Percentiles rank a stretch among this genome's conserved stretches.
Evolutionary conservation across 2,888 invertebrate genomes (phyloP).

Genomic region (Sipunculus nudus): DNA sequence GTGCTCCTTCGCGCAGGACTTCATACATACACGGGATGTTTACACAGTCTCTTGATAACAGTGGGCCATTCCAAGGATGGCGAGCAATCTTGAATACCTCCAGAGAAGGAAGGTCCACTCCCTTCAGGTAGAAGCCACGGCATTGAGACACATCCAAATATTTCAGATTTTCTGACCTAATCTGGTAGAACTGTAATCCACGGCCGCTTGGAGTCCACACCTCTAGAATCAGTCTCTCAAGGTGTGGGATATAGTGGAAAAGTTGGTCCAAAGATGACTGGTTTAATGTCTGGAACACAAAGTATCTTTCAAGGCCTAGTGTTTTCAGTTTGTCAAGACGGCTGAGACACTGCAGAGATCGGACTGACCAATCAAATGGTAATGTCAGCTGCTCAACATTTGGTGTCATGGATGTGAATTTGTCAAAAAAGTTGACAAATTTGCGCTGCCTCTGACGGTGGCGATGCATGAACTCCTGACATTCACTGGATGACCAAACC

Average conservation of each 20-base stretch:
- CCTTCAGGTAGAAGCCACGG: conserved; percentile 57
- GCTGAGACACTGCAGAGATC: conserved; percentile 52
- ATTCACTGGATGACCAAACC: conserved; percentile 42
- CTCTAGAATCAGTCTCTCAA: conserved; percentile 56
- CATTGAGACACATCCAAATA: conserved; percentile 63
- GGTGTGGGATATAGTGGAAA: conserved; percentile 43
- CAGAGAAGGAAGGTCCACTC: conserved; percentile 51
- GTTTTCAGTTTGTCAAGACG: conserved; percentile 50
- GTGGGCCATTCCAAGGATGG: conserved; percentile 57
- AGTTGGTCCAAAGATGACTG: conserved; percentile 51
- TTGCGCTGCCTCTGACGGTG: conserved; percentile 54
- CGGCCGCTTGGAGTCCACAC: conserved; percentile 61
- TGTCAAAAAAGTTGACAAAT: conserved; percentile 58
- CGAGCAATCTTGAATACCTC: conserved; percentile 52
- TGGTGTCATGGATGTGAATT: conserved; percentile 52
- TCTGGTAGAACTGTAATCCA: conserved; percentile 50
- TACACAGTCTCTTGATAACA: conserved; percentile 46
- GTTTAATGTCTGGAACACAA: conserved; percentile 53
- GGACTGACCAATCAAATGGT: conserved; percentile 64
- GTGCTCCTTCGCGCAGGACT: conserved; percentile 53
- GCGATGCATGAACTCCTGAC: conserved; percentile 53
- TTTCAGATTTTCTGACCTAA: conserved; percentile 51
- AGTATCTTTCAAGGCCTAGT: conserved; percentile 59
- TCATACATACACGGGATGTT: conserved; percentile 58
- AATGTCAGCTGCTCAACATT: conserved; percentile 54